Base-by-base conservation (phyloP, 2,113 vertebrate genomes). In the Chrysochloris asiatica region DNA sequence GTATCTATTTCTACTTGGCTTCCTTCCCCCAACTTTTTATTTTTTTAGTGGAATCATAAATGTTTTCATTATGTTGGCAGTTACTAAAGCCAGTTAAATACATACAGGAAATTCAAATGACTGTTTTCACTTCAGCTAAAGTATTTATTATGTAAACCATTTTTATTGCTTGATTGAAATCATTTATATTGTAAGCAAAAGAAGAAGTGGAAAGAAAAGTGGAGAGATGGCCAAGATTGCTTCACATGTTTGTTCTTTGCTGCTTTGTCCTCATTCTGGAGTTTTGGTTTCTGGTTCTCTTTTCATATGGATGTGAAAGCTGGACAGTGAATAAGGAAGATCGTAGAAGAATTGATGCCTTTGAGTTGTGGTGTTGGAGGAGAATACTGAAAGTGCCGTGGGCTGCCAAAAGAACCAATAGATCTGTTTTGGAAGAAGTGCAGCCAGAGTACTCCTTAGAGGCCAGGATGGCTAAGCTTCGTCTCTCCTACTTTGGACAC, bases 1-100 rank as follows among this genome's bases (percentile, higher is more conserved):
- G 63, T 52, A 4, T 71, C 79, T 94, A 21, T 85, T 82, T 24
- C 28, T 81, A 43, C 26, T 75, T 90, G 83, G 45, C 79, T 79
- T 91, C 16, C 13, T 24, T 82, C 88, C n/a, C 78, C 54, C 36
- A n/a, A n/a, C n/a, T n/a, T n/a, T n/a, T n/a, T n/a, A n/a, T 47
- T 79, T 79, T 26, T 9, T 85, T 92, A 79, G 2, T 61, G 17
- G 47, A n/a, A 75, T 48, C 72, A 48, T 48, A 33, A 26, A 63
- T 88, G 30, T 67, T 86, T 71, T 56, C 82, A 59, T 79, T 65
- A 26, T 43, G 24, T 76, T 80, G 50, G 33, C 33, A 67, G 45
- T 45, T 79, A 69, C 47, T 83, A 82, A 82, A 13, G 6, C 50
- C 41, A 38, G 41, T 79, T 76, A 80, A 80, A 69, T 88, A 54